Base-by-base conservation (phyloP, 2,888 invertebrate genomes). In the Drosophila mimetica region DNA sequence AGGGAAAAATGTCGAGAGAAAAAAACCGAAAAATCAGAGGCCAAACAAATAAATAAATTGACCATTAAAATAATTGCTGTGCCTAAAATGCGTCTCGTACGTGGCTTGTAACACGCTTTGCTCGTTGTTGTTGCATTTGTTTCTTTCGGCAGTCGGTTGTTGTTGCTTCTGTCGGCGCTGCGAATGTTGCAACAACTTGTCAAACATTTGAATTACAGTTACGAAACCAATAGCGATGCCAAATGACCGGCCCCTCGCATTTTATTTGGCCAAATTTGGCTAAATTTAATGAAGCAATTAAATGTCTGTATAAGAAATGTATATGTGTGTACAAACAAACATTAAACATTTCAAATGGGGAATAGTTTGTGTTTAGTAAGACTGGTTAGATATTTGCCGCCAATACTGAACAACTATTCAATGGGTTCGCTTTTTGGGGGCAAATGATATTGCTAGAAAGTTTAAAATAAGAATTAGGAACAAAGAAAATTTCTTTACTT, bases 271-370 rank as follows among this genome's bases (percentile, higher is more conserved):
- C 89, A 86, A 89, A 89, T 89, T 89, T 89, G 89, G 89, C 77
- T 71, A 82, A 79, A 88, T 81, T 89, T 89, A 89, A 89, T 89
- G 89, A 89, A 89, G 89, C 89, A 89, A 89, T 89, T 89, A 89
- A 88, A 77, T 82, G 83, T 74, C 79, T 77, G 79, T 74, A 75
- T 79, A 79, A 76, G 64, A 54, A 53, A 66, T 44, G 41, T 57
- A 63, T 53, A 73, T 44, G 41, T 57, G 60, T 53, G 71, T 41
- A 58, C 42, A 55, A 28, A 36, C 39, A 14, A 71, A 59, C 71
- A 58, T 47, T 36, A 42, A 51, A 54, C 30, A 58, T 52, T 52
- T 46, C 32, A 28, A 60, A 60, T 44, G 36, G 51, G 30, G n/a
- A 42, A 48, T 34, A 59, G 50, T 37, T 37, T 41, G 50, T 66